Evolutionary conservation across 1,140 invertebrate species (phyloP), one percentile per base, ranked within the genome.

Genomic region (Hylaeus anthracinus): DNA sequence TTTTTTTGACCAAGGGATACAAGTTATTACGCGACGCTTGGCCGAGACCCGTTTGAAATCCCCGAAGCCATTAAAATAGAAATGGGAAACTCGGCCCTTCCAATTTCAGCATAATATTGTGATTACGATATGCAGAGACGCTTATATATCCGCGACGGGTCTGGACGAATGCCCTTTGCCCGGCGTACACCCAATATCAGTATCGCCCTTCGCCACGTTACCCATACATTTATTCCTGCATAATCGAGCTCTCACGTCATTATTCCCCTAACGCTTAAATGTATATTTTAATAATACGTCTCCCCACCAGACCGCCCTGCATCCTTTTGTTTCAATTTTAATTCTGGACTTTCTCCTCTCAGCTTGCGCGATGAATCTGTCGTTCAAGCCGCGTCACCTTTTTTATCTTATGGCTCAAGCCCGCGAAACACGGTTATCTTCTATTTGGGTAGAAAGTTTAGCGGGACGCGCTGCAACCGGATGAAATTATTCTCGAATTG

Each of bases 61-160:
- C 91, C 90, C 84, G 85, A 91, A 91, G 91, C 90, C 87, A 92
- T 92, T 92, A 91, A 92, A 92, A 92, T 90, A 92, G 91, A 91
- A 90, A 92, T 91, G 91, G 90, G 86, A 92, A 91, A 91, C 85
- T 86, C 90, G 88, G 88, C 89, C 89, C 91, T 90, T 90, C 90
- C 91, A 91, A 93, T 91, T 92, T 90, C 89, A 88, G 90, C 89
- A 92, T 92, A 92, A 92, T 93, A 93, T 92, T 91, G 89, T 92
- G 91, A 93, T 92, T 92, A 90, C 91, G 91, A 90, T 92, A 91
- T 90, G 85, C 85, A 88, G 82, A 85, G 85, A 88, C 77, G 79
- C 70, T 87, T 79, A 80, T 85, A 86, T 85, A 79, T 53, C 45
- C 78, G 70, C 72, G 81, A 26, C 72, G 76, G 73, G 60, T 81